Evolutionary conservation across 2,888 invertebrate species (phyloP).

Genomic region (Calephelis perditalis): DNA sequence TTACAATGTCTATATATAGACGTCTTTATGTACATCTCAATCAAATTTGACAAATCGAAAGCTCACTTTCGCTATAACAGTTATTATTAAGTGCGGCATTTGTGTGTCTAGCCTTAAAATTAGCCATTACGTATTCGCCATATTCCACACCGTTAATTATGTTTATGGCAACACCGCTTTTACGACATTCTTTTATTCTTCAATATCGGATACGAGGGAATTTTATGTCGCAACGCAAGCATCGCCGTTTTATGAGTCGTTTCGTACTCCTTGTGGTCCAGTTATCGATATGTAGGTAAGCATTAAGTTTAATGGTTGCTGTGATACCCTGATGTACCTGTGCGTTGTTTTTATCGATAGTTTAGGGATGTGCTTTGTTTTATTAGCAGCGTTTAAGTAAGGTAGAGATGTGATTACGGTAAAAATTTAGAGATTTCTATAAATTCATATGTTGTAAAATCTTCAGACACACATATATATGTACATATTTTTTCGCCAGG

Average conservation of each 20-base stretch:
- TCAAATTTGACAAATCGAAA: too few species aligned
- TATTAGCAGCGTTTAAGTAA: neutral
- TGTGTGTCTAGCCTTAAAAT: slow-evolving; percentile 6
- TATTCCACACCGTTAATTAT: slow-evolving; percentile 36
- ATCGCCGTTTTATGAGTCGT: slow-evolving; percentile 47
- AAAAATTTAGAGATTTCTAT: too few species aligned
- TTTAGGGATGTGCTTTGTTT: neutral
- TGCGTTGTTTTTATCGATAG: slow-evolving; percentile 24
- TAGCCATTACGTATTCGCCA: slow-evolving; percentile 27
- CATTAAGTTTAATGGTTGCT: slow-evolving; percentile 51
- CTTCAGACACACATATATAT: too few species aligned
- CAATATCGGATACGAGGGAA: slow-evolving; percentile 47
- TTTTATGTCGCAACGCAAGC: slow-evolving; percentile 49
- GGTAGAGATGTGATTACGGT: too few species aligned
- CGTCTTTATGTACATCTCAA: too few species aligned
- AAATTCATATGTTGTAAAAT: too few species aligned
- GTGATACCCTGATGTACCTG: slow-evolving; percentile 40
- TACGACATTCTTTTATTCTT: slow-evolving; percentile 43
- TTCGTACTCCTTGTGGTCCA: slow-evolving; percentile 42
- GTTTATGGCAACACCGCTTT: slow-evolving; percentile 40
- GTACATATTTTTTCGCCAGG: too few species aligned
- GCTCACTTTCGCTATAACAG: neutral
- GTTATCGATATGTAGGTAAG: slow-evolving; percentile 47
- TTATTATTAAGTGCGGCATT: neutral
- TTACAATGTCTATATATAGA: too few species aligned